These are phyloP conservation scores for Drosophila sucinea DNA, from an alignment of 1,140 invertebrate species.

Conservation along the genomic window DNA sequence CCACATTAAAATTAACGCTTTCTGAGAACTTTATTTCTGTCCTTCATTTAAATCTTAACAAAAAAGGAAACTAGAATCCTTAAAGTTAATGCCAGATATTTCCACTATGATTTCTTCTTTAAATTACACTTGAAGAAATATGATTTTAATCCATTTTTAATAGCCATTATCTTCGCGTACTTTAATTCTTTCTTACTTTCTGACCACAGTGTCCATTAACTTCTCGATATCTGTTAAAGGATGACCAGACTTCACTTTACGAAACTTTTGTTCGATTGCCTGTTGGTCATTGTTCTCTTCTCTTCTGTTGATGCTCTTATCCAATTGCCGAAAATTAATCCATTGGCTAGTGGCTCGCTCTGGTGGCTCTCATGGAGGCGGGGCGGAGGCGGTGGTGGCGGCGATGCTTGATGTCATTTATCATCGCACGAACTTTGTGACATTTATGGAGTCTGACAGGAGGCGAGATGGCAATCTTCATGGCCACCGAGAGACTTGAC, in stretches of 20 bases:
- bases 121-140: no score
- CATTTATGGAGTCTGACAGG: conserved; percentile 67
- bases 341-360: conserved; percentile 25
- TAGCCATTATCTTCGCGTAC: no score
- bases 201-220: no score
- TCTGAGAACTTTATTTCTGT: no score
- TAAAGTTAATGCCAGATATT: no score
- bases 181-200: no score
- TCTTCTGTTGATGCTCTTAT: conserved; percentile 11
- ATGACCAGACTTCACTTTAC: not conserved
- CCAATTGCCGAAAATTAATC: conserved; percentile 34
- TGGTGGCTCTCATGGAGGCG: no score
- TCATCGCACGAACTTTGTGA: conserved; percentile 71
- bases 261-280: not conserved
- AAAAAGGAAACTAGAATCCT: no score
- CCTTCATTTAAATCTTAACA: no score
- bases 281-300: not conserved
- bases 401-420: conserved; percentile 60
- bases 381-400: not conserved
- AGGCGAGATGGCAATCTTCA: conserved; percentile 33
- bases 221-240: not conserved
- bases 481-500: conserved; percentile 29
- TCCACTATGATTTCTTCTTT: no score
- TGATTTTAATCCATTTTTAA: no score
- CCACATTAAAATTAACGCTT: no score